Percentiles rank a stretch among this genome's conserved stretches.
Evolutionary conservation across 37 sponge, comb jelly and placozoan species (phyloP).

Genomic region (Diacarnus erythraeanus): DNA sequence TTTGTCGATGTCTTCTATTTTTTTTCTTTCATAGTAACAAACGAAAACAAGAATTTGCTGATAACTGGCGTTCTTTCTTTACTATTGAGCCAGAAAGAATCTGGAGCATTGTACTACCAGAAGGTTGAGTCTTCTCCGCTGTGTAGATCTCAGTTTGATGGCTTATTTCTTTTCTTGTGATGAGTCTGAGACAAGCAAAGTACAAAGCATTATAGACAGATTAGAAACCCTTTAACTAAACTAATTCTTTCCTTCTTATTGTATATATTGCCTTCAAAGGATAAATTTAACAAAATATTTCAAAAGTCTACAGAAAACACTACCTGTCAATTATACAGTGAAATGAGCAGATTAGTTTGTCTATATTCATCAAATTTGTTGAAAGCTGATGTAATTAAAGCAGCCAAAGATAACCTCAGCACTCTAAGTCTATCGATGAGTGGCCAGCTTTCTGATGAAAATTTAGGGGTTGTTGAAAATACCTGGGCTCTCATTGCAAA

Average conservation of each 20-base stretch:
- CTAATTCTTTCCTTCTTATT: background rate
- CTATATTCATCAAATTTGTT: no score
- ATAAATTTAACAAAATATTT: no score
- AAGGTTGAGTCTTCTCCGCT: no score
- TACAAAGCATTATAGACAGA: no score
- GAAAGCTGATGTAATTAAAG: background rate
- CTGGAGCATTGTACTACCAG: no score
- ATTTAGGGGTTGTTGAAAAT: no score
- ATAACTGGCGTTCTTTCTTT: background rate
- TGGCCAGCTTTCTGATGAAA: background rate
- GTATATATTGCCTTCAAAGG: background rate
- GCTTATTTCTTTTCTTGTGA: background rate
- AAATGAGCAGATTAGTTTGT: no score
- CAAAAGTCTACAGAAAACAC: no score
- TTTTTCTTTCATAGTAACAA: background rate
- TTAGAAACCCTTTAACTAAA: background rate
- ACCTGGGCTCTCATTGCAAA: no score
- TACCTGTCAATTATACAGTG: no score
- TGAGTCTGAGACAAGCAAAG: background rate
- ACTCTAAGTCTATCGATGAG: background rate
- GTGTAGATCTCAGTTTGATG: background rate
- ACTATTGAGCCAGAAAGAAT: background rate
- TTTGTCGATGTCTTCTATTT: background rate
- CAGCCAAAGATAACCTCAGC: background rate
- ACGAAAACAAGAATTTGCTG: no score